phyloP scores from a whole-genome alignment of 2,113 vertebrate species.

The Formicarius rufipectus region DNA sequence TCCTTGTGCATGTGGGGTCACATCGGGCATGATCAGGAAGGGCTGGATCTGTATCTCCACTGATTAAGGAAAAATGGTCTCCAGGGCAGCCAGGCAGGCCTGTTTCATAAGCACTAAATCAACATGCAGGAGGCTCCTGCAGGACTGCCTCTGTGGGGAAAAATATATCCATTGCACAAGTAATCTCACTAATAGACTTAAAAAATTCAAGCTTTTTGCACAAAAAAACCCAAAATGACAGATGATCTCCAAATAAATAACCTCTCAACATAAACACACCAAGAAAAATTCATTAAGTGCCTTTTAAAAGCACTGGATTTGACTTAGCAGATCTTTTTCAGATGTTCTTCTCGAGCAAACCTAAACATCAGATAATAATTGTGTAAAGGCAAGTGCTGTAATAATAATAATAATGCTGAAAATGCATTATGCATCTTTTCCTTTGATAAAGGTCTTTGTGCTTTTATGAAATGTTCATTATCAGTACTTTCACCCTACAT shows the following conservation, averaged over 20 bases:
- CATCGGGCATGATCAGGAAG: rapidly evolving
- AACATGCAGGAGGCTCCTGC: not conserved
- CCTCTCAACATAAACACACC: slow-evolving; percentile 42
- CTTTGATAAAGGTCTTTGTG: slow-evolving; percentile 15
- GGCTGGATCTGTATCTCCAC: not conserved
- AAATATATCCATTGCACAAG: slow-evolving; percentile 5
- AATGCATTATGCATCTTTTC: slow-evolving; percentile 9
- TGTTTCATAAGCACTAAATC: not conserved
- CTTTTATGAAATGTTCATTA: slow-evolving; percentile 40
- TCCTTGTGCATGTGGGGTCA: not conserved
- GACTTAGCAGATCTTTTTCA: slow-evolving; percentile 59
- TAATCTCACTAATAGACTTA: slow-evolving; percentile 21
- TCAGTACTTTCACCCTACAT: not conserved
- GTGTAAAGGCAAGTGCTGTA: slow-evolving; percentile 35
- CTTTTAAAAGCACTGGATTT: slow-evolving; percentile 56
- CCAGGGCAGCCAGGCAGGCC: not conserved
- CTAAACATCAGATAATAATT: slow-evolving; percentile 66
- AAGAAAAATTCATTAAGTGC: slow-evolving; percentile 61
- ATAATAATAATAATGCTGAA: slow-evolving; percentile 10
- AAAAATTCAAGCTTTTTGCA: slow-evolving; percentile 18
- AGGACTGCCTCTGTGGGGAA: slow-evolving; percentile 34
- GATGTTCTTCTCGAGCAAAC: slow-evolving; percentile 59
- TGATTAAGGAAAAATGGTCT: not conserved
- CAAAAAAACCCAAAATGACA: slow-evolving; percentile 13
- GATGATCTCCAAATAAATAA: slow-evolving; percentile 49